These are phyloP conservation scores for Fregetta grallaria DNA, from an alignment of 2,113 vertebrate species.

Conservation along the genomic window DNA sequence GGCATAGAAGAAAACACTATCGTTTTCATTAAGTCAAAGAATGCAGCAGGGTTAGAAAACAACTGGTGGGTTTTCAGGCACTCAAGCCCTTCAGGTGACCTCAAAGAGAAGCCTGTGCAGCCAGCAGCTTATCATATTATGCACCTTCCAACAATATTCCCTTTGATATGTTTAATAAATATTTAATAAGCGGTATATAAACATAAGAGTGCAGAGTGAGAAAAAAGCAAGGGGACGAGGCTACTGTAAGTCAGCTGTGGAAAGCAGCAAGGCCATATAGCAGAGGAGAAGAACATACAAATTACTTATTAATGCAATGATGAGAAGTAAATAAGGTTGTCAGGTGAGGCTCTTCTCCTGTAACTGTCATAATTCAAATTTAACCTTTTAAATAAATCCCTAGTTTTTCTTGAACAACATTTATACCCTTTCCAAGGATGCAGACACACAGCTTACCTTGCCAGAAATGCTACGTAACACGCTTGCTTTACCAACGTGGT, in stretches of 20 bases:
- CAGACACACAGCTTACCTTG: not conserved
- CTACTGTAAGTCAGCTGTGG: not conserved
- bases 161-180: not conserved
- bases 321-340: not conserved
- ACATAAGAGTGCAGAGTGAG: not conserved
- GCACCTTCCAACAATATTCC: not conserved
- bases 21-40: not conserved
- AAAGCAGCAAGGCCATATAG: not conserved
- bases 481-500: not conserved
- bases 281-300: not conserved
- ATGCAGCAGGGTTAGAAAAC: not conserved
- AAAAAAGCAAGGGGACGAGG: not conserved
- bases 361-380: not conserved
- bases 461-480: not conserved
- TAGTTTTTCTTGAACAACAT: not conserved
- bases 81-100: not conserved
- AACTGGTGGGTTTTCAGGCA: not conserved
- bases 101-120: not conserved
- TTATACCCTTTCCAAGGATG: not conserved
- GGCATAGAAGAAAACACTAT: not conserved
- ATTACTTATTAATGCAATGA: not conserved
- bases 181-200: not conserved
- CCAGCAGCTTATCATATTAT: not conserved
- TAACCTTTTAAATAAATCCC: not conserved
- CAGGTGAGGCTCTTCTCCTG: not conserved